Evolutionary conservation across 2,888 invertebrate genomes (phyloP).

Genomic region (Aplocera efformata): DNA sequence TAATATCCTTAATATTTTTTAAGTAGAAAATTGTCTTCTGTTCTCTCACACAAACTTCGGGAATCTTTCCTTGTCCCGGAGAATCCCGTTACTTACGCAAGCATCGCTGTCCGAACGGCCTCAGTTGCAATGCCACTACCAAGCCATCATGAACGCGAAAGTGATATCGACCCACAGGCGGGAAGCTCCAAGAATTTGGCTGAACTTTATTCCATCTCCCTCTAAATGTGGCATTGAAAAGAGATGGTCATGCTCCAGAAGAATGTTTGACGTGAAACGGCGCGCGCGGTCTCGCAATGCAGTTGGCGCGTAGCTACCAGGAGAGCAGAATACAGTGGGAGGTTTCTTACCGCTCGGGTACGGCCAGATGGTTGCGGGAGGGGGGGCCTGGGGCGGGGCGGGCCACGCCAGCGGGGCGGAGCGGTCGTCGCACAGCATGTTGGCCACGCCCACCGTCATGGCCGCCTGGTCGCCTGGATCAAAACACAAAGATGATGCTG

Average conservation of each 20-base stretch:
- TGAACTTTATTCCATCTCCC: conserved; percentile 33
- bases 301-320: conserved; percentile 80
- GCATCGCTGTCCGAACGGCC: too few relatives aligned
- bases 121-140: conserved; percentile 70
- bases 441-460: conserved; percentile 84
- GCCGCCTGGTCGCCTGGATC: conserved; percentile 80
- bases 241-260: conserved; percentile 11
- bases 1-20: too few relatives aligned
- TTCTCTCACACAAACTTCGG: too few relatives aligned
- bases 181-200: conserved; percentile 41
- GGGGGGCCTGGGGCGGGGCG: conserved; percentile 77
- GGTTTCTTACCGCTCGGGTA: conserved; percentile 85
- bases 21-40: too few relatives aligned
- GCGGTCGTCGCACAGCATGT: conserved; percentile 84
- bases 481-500: conserved; percentile 58
- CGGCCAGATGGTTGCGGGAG: conserved; percentile 89
- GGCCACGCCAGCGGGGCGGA: conserved; percentile 80
- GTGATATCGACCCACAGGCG: conserved; percentile 42
- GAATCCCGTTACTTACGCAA: too few relatives aligned
- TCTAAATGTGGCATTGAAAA: conserved; percentile 25
- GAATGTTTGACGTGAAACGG: conserved; percentile 28
- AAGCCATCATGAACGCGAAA: conserved; percentile 64
- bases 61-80: too few relatives aligned
- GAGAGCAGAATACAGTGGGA: conserved; percentile 61
- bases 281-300: conserved; percentile 69